Evolutionary conservation across 2,888 invertebrate species (phyloP).

Genomic region (Bombylius major): DNA sequence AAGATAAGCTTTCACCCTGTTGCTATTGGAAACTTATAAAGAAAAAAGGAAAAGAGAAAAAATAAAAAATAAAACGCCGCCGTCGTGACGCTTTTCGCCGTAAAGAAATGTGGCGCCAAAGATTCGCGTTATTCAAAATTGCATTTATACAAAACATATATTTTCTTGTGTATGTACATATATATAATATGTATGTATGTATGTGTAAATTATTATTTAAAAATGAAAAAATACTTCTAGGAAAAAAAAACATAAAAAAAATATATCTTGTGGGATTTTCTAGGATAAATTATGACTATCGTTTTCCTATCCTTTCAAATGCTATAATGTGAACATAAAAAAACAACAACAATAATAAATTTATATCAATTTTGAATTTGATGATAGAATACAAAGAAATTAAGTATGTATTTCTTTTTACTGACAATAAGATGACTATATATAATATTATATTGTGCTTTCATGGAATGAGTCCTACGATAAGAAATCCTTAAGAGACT

Average conservation of each 20-base stretch:
- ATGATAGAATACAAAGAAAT: too few relatives aligned
- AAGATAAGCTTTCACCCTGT: constrained; percentile 1
- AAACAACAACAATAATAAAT: too few relatives aligned
- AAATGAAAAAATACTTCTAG: too few relatives aligned
- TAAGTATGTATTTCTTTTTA: too few relatives aligned
- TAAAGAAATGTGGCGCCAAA: constrained; percentile 21
- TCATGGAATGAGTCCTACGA: constrained; percentile 3
- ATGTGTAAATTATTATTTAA: too few relatives aligned
- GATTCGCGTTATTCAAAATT: constrained; percentile 4
- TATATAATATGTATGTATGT: too few relatives aligned
- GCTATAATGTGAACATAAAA: too few relatives aligned
- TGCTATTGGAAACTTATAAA: constrained; percentile 12
- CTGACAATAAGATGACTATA: background rate
- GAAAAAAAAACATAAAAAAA: background rate
- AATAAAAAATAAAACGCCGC: constrained; percentile 16
- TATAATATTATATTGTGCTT: background rate
- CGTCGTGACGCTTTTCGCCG: constrained; percentile 20
- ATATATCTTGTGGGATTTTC: background rate
- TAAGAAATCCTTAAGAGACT: constrained; percentile 2
- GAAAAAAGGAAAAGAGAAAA: background rate
- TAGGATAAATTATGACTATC: constrained; percentile 1
- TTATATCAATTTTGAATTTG: too few relatives aligned
- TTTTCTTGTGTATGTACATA: too few relatives aligned
- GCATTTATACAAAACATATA: background rate
- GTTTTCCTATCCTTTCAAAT: constrained; percentile 1